phyloP scores from a whole-genome alignment of 2,888 invertebrate genomes.

The Autographa pulchrina region DNA sequence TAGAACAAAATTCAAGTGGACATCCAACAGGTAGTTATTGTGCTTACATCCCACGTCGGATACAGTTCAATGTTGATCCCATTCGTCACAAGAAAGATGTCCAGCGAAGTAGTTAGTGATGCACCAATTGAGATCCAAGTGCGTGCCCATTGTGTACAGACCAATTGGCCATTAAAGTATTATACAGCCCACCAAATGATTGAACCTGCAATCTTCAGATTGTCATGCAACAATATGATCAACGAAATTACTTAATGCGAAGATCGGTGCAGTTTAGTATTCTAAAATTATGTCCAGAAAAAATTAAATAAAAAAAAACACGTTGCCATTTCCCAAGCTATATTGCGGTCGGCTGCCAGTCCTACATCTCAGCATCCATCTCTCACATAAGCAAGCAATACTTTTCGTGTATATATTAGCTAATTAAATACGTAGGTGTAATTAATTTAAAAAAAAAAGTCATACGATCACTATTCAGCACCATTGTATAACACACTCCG shows the following conservation, averaged over 20 bases:
- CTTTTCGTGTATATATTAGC: no score
- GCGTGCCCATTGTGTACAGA: slow-evolving; percentile 37
- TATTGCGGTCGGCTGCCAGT: no score
- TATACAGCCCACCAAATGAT: slow-evolving; percentile 37
- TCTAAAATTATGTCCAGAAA: not conserved
- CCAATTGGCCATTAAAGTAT: slow-evolving; percentile 34
- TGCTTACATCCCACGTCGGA: not conserved
- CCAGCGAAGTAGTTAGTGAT: slow-evolving; percentile 32
- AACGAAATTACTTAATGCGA: not conserved
- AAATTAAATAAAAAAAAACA: not conserved
- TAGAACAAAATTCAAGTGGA: not conserved
- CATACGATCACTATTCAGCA: no score
- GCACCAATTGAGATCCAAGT: slow-evolving; percentile 41
- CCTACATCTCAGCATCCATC: no score
- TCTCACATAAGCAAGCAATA: no score
- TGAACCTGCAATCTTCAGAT: slow-evolving; percentile 7
- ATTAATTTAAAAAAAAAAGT: no score
- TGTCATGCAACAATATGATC: not conserved
- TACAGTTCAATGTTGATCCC: not conserved
- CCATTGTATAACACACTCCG: no score
- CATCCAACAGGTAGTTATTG: no score
- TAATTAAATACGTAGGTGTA: no score
- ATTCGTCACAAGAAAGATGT: slow-evolving; percentile 25
- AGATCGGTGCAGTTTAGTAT: not conserved
- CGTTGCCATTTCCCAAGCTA: no score